phyloP scores from a whole-genome alignment of 2,888 invertebrate genomes.

The Entomobrya multifasciata region DNA sequence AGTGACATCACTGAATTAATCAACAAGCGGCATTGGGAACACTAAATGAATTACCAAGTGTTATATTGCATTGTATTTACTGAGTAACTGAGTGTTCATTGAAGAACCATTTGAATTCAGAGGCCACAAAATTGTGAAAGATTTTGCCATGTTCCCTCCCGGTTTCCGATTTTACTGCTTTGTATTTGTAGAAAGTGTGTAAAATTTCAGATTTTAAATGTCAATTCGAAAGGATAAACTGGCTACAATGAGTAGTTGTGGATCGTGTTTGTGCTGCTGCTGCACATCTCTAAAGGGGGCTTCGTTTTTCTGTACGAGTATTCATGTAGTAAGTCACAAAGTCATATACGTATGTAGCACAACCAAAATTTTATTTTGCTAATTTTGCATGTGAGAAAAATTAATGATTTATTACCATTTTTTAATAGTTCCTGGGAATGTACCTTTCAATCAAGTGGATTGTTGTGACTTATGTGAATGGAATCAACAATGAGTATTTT shows the following conservation, averaged over 20 bases:
- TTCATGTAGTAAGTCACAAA: constrained; percentile 63
- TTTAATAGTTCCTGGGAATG: constrained; percentile 54
- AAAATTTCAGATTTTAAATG: neutral
- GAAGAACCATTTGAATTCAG: too few species aligned
- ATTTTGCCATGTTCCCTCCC: neutral
- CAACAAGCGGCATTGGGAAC: too few species aligned
- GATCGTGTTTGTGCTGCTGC: constrained; percentile 42
- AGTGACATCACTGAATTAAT: too few species aligned
- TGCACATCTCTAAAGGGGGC: constrained; percentile 51
- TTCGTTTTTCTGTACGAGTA: constrained; percentile 58
- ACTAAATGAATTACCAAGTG: too few species aligned
- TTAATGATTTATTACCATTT: neutral
- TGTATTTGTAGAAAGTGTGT: neutral
- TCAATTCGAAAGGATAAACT: neutral
- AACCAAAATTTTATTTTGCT: neutral
- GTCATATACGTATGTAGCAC: too few species aligned
- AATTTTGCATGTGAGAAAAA: neutral
- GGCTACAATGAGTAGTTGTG: neutral
- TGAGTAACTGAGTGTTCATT: too few species aligned
- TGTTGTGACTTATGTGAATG: constrained; percentile 51
- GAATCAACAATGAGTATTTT: constrained; percentile 46
- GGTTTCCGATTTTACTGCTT: too few species aligned
- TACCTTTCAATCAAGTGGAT: constrained; percentile 67
- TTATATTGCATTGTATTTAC: too few species aligned
- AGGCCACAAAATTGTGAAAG: too few species aligned